Base-by-base conservation (phyloP, 2,888 invertebrate species). In the Archips xylosteana region DNA sequence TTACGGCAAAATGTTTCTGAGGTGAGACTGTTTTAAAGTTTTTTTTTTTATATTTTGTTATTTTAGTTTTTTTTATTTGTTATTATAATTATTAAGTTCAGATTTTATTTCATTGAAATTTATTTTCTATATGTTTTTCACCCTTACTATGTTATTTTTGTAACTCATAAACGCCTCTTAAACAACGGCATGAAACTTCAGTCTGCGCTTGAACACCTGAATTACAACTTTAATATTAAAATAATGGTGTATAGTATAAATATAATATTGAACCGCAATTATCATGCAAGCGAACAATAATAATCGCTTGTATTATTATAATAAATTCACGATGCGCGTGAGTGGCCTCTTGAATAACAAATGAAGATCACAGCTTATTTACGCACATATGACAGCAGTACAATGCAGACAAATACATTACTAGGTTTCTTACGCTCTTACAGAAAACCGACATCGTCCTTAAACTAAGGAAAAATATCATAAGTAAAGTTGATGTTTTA, bases 1-100 rank as follows among this genome's bases (percentile, higher is more conserved):
- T 62, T 36, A 23, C n/a, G 23, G 47, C 75, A 77, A 71, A 67
- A 78, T 78, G 78, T 78, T 78, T 74, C 69, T 78, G 51, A 76
- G 78, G 78, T 78, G 69, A 76, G 75, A 3, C n/a, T 8, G 9
- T 47, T 64, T 45, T 34, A 5, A 13, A 32, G 23, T 57, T 57
- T 23, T 32, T 3, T 15, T 57, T 65, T 36, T 12, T 1, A 39
- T 61, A 39, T 1, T 3, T 61, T 61, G 23, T 23, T 23, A 23
- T 23, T 23, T 23, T 8, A 23, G 3, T 23, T 12, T 45, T 32
- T 45, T 3, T 45, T 9, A 15, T 42, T 45, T 45, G 5, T 47
- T 57, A 59, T 57, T 34, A 65, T n/a, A 23, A 51, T 15, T 4
- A 2, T 0, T 39, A n/a, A n/a, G 1, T 42, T 9, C 10, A 10